Percentiles rank a stretch among this genome's conserved stretches.
Conservation (phyloP, 1,140 invertebrate species). For the Drosophila ambigua region DNA sequence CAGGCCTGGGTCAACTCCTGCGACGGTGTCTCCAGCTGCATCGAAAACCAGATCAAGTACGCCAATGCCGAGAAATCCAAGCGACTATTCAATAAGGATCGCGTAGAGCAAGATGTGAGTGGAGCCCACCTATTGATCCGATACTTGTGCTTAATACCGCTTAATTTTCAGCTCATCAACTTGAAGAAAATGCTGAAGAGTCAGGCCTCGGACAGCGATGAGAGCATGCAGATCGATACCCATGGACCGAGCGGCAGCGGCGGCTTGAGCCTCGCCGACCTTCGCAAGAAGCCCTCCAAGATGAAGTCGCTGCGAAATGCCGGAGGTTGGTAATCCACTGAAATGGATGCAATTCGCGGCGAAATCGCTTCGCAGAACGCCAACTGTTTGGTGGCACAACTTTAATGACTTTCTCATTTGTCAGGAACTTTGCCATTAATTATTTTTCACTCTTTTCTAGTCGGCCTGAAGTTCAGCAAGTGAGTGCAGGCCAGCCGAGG, state of each 20-base stretch:
- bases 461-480: constrained; percentile 71
- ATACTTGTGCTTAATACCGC: background rate
- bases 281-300: constrained; percentile 76
- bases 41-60: constrained; percentile 94
- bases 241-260: constrained; percentile 78
- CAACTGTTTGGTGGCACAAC: background rate
- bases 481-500: constrained; percentile 54
- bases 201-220: constrained; percentile 87
- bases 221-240: constrained; percentile 86
- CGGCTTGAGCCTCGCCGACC: constrained; percentile 54
- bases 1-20: constrained; percentile 96
- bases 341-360: background rate
- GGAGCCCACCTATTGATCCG: background rate
- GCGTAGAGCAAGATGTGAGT: constrained; percentile 93
- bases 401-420: constrained; percentile 35
- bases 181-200: constrained; percentile 93
- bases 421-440: constrained; percentile 19
- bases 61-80: constrained; percentile 94
- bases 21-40: constrained; percentile 93
- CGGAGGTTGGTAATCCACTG: constrained; percentile 53
- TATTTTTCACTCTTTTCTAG: constrained; percentile 31
- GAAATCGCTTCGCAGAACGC: constrained; percentile 18
- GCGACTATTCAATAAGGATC: constrained; percentile 91
- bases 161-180: constrained; percentile 87
- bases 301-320: constrained; percentile 69